These are phyloP conservation scores for Tachycineta bicolor DNA, from an alignment of 2,113 vertebrate genomes.

Conservation along the genomic window DNA sequence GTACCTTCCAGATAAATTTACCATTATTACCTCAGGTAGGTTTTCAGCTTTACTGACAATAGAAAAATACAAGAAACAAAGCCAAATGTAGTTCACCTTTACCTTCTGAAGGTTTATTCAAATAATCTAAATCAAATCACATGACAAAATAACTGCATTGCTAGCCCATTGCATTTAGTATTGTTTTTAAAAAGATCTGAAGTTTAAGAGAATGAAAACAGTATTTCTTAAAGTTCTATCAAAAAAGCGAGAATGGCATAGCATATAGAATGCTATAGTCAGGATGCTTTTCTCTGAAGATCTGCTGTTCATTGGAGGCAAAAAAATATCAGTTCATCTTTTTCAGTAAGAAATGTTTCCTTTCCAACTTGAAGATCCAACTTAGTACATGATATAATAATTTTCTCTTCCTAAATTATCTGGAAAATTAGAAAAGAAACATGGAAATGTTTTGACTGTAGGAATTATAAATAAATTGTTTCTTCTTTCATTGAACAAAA, in stretches of 20 bases:
- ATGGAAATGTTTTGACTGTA: not conserved
- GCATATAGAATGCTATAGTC: not conserved
- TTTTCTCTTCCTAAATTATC: conserved; percentile 51
- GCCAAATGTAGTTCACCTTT: conserved; percentile 3
- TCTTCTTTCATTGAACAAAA: not conserved
- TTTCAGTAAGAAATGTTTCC: conserved; percentile 41
- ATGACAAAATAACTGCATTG: not conserved
- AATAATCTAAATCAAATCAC: conserved; percentile 25
- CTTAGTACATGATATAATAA: not conserved
- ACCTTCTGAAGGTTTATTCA: conserved; percentile 30
- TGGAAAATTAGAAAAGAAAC: conserved; percentile 12
- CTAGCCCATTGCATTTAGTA: not conserved
- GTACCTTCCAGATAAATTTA: not conserved
- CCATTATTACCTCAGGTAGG: not conserved
- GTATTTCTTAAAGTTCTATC: not conserved
- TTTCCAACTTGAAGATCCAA: conserved; percentile 41
- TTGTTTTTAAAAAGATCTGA: not conserved
- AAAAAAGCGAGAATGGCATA: not conserved
- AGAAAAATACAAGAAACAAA: not conserved
- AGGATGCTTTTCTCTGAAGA: conserved; percentile 24
- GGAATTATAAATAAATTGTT: not conserved
- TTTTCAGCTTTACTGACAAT: not conserved
- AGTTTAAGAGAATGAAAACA: not conserved
- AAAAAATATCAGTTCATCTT: conserved; percentile 34
- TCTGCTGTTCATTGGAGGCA: conserved; percentile 9